Evolutionary conservation across 1,140 invertebrate genomes (phyloP), one percentile per base, ranked within the genome.

Genomic region (Lepidurus arcticus): DNA sequence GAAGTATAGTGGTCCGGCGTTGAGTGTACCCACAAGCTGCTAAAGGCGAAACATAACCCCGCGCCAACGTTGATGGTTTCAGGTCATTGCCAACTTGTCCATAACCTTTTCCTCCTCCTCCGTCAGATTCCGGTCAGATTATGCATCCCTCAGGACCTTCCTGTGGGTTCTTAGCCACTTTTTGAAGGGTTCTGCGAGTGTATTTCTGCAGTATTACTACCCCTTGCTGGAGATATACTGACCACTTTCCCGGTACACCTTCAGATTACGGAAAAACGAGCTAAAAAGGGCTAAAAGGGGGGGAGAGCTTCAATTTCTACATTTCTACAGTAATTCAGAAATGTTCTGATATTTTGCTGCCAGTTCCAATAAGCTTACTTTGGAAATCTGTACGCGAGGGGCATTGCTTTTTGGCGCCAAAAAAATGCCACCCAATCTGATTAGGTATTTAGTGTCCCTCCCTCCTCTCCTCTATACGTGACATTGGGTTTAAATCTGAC

Each of bases 21-120:
- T 34, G 34, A 34, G 34, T 34, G 34, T 34, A 34, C 34, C 34
- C 34, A 34, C 34, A 34, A 34, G 34, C 34, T 34, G 34, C 3
- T 34, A 34, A 34, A 34, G 21, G 53, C 53, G 21, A 11, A 65
- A 65, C 53, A 47, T 47, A 47, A 47, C 45, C 45, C 45, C 9
- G 16, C 13, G 53, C 53, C 53, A 65, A 34, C 34, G 34, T 34
- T 16, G 53, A 9, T 65, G 53, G 53, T 13, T 65, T 65, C 21
- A 21, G 53, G 53, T 65, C 53, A 65, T 65, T 65, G 53, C 53
- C 53, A 65, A 65, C 53, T 65, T 65, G 53, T 65, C 53, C 53
- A 65, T 65, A 65, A 9, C 53, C 53, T 65, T 16, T 65, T 65
- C 21, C 53, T 21, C 9, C 7, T 16, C 6, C 53, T 65, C 9